These are phyloP conservation scores for Caenorhabditis japonica DNA, from an alignment of 2,888 invertebrate genomes.

Conservation along the genomic window DNA sequence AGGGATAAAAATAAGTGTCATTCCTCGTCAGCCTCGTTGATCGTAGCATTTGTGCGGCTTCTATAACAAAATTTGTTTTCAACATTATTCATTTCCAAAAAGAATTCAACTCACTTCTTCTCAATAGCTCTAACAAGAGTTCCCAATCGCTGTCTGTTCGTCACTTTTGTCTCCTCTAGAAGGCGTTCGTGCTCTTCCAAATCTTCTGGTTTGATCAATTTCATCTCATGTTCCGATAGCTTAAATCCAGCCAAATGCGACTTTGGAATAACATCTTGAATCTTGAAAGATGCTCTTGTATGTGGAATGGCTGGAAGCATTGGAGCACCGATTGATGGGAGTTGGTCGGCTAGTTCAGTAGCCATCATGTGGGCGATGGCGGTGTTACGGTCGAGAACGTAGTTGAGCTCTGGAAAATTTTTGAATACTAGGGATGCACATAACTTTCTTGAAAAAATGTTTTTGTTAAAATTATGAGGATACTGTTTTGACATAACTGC, in stretches of 20 bases:
- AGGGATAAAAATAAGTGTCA: neutral
- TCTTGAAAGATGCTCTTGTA: slow-evolving; percentile 76
- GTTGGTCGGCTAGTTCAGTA: slow-evolving; percentile 75
- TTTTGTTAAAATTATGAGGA: too few relatives aligned
- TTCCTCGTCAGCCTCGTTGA: slow-evolving; percentile 39
- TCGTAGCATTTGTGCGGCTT: slow-evolving; percentile 36
- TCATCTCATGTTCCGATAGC: slow-evolving; percentile 74
- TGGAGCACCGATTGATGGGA: slow-evolving; percentile 53
- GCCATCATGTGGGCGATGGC: slow-evolving; percentile 77
- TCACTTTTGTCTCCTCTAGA: slow-evolving; percentile 57
- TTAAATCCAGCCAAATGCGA: slow-evolving; percentile 73
- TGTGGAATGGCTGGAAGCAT: slow-evolving; percentile 72
- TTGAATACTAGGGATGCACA: too few relatives aligned
- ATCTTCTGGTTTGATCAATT: slow-evolving; percentile 72
- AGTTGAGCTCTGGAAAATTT: slow-evolving; percentile 71
- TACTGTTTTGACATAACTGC: too few relatives aligned
- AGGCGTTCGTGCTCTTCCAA: slow-evolving; percentile 65
- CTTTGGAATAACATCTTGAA: slow-evolving; percentile 76
- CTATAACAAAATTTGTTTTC: slow-evolving; percentile 16
- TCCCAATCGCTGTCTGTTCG: slow-evolving; percentile 54
- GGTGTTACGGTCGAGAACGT: slow-evolving; percentile 76
- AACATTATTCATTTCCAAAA: neutral
- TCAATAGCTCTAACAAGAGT: slow-evolving; percentile 60
- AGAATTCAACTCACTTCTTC: slow-evolving; percentile 34
- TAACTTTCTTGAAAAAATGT: too few relatives aligned